phyloP scores from a whole-genome alignment of 2,888 invertebrate species.

The Diarsia brunnea region DNA sequence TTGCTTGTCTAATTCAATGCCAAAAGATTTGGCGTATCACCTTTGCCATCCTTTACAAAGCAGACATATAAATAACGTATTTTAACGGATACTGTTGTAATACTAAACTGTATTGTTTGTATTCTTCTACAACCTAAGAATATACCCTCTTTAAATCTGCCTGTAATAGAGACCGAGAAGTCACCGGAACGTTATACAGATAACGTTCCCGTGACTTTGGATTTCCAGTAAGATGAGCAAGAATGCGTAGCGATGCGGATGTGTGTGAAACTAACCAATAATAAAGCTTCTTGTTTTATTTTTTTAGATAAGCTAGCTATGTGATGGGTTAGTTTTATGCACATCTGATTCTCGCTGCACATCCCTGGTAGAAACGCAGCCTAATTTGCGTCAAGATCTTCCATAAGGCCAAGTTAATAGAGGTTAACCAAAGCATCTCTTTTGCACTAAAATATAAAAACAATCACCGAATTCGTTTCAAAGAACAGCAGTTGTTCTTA shows the following conservation, averaged over 20 bases:
- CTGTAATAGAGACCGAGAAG: too few relatives aligned
- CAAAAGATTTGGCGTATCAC: not conserved
- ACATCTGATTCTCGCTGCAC: too few relatives aligned
- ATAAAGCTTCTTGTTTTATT: too few relatives aligned
- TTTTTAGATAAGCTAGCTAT: too few relatives aligned
- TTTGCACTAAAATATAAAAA: not conserved
- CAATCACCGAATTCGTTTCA: not conserved
- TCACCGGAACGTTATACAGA: not conserved
- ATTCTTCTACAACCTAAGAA: not conserved
- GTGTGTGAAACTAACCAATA: too few relatives aligned
- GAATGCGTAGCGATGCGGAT: too few relatives aligned
- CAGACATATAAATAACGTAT: not conserved
- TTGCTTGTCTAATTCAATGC: slow-evolving; percentile 20
- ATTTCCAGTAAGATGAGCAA: too few relatives aligned
- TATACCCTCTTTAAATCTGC: not conserved
- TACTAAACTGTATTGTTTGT: not conserved
- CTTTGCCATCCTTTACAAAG: not conserved
- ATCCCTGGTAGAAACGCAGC: too few relatives aligned
- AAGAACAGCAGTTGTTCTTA: not conserved
- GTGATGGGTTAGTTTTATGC: too few relatives aligned
- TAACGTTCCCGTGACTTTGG: not conserved
- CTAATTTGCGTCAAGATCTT: not conserved
- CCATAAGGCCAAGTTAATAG: not conserved
- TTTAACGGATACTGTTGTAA: not conserved
- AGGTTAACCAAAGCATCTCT: not conserved